Evolutionary conservation across 2,888 invertebrate species (phyloP), one percentile per base, ranked within the genome.

Genomic region (Pristionchus entomophagus): DNA sequence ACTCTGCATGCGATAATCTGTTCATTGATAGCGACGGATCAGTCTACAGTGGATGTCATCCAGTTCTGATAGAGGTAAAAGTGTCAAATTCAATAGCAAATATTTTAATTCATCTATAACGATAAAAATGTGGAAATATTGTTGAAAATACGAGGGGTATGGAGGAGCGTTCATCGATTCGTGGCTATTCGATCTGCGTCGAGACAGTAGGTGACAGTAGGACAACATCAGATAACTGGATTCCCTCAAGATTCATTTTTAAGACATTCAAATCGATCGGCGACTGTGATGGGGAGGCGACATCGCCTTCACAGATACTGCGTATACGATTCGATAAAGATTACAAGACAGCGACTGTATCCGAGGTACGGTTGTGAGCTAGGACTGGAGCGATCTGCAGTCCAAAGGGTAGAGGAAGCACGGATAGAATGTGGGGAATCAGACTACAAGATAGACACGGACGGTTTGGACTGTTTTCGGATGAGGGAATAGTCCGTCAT

Each of bases 1-100:
- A 77, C 49, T 77, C 85, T 0, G 56, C 12, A 4, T 73, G 73
- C 45, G 85, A 85, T n/a, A 85, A 85, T 56, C 53, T 85, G 12
- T 77, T n/a, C 56, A 0, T 77, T 0, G 49, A 17, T 26, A 22
- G 10, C 2, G 73, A 51, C n/a, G 41, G 41, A 6, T 77, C 77
- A 22, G 26, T 85, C 41, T 77, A 73, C 51, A 77, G 35, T 32
- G 85, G 77, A 19, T 73, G 73, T 19, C 85, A 85, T 77, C 73
- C 77, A 14, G 1, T 85, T 14, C 29, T 53, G 14, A 19, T 29
- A 26, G 45, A 85, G 56, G 85, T 77, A 26, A 29, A 5, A 38
- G 26, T 29, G 22, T 12, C 51, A 53, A 53, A 19, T n/a, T 4
- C 2, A 35, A 26, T 62, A 56, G 56, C n/a, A 59, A 59, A 29